Conservation (phyloP, 2,113 vertebrate genomes). For the Callopanchax toddi region DNA sequence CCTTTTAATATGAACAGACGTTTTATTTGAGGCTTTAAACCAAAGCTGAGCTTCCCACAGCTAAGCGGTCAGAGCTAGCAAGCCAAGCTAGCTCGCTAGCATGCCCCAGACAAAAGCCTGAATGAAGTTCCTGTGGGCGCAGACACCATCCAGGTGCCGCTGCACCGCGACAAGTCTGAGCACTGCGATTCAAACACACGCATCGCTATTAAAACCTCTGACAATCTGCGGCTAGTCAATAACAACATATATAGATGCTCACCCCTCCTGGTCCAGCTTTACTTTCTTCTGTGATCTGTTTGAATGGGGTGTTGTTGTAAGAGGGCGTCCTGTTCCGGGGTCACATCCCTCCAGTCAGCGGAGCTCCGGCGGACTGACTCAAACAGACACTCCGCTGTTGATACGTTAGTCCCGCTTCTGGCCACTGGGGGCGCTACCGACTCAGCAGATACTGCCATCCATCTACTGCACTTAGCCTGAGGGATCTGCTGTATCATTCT, state of each 20-base stretch:
- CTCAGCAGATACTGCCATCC: neutral
- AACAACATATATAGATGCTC: constrained; percentile 49
- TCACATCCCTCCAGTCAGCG: constrained; percentile 85
- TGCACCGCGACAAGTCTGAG: constrained; percentile 37
- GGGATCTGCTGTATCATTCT: neutral
- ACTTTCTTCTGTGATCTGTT: constrained; percentile 77
- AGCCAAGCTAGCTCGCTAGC: constrained; percentile 70
- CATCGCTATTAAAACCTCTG: neutral
- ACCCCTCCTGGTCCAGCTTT: constrained; percentile 85
- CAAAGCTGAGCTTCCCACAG: neutral
- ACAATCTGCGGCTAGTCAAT: neutral
- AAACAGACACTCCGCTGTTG: constrained; percentile 53
- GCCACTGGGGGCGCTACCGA: constrained; percentile 57
- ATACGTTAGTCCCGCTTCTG: constrained; percentile 20
- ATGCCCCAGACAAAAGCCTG: constrained; percentile 82
- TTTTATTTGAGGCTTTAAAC: neutral
- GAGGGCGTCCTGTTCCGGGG: constrained; percentile 84
- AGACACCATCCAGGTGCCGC: constrained; percentile 74
- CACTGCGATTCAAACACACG: constrained; percentile 27
- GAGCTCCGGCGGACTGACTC: constrained; percentile 69
- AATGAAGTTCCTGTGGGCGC: constrained; percentile 81
- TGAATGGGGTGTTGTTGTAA: constrained; percentile 81
- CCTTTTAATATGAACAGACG: neutral
- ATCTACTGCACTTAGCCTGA: neutral
- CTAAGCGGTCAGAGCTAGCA: constrained; percentile 50